phyloP scores from a whole-genome alignment of 2,888 invertebrate species.

The Heteromurus nitidus region DNA sequence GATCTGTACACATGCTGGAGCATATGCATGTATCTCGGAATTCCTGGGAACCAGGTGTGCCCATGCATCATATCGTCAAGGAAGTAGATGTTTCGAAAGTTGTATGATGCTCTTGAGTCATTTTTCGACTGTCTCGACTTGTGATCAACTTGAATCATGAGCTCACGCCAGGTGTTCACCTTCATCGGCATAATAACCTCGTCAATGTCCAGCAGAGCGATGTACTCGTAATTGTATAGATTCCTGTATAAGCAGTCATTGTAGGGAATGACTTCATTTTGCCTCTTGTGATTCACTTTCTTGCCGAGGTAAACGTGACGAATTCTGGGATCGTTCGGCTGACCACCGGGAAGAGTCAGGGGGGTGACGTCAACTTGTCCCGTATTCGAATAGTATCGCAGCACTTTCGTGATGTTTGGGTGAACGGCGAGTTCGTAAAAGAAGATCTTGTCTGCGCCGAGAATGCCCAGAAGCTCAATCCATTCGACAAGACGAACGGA shows the following conservation, averaged over 20 bases:
- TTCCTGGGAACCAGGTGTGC: conserved; percentile 87
- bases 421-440: conserved; percentile 91
- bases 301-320: conserved; percentile 86
- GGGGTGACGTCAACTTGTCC: conserved; percentile 86
- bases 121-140: conserved; percentile 83
- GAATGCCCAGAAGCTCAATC: conserved; percentile 89
- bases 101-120: conserved; percentile 85
- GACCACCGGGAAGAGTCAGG: conserved; percentile 89
- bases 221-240: conserved; percentile 91
- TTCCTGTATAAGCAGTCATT: conserved; percentile 97
- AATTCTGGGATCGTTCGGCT: conserved; percentile 91
- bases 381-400: conserved; percentile 80
- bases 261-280: conserved; percentile 96
- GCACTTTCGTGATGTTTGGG: conserved; percentile 89
- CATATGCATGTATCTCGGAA: conserved; percentile 94
- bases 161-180: conserved; percentile 83
- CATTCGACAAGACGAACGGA: conserved; percentile 94
- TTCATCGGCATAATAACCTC: conserved; percentile 92
- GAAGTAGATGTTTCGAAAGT: conserved; percentile 94
- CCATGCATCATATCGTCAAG: conserved; percentile 89
- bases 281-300: conserved; percentile 89
- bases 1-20: conserved; percentile 89
- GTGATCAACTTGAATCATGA: conserved; percentile 84
- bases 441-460: conserved; percentile 94
- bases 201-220: conserved; percentile 94